Base-by-base conservation (phyloP, 2,797 vertebrate genomes). In the Notolepis coatsorum region DNA sequence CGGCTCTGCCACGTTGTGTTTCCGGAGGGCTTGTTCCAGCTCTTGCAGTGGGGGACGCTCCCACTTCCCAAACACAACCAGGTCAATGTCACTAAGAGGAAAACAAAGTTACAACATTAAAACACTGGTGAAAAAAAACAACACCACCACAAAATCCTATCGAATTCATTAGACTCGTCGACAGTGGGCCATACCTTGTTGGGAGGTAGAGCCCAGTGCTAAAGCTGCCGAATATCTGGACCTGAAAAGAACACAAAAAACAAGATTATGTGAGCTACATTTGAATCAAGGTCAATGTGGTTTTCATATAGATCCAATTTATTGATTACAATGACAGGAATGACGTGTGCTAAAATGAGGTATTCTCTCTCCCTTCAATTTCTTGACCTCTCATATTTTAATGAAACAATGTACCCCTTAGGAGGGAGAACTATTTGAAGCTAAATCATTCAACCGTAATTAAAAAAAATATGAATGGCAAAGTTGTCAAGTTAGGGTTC, bases 11-110 rank as follows among this genome's bases (percentile, higher is more conserved):
- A 99, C 96, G 0, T 93, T 95, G 84, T 95, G 95, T 89, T 96
- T 96, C 64, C 95, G 93, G 47, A 99, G 93, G 48, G 96, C 97
- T 80, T 99, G 96, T 79, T 99, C 97, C 73, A 99, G 71, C 55
- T 95, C 92, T 73, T 97, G 97, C 48, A 99, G 84, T 2, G 97
- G 97, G 18, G 96, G 96, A 3, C 95, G 93, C 46, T 97, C 96
- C 97, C 97, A 99, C 71, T 97, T 98, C 47, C 97, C 97, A 81
- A 98, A 98, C 81, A 99, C 97, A 82, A 99, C 97, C 74, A 99
- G 90, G 85, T 99, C 97, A 38, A 99, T 98, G 92, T 99, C 97
- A 84, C 97, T 99, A 64, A 57, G 28, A 71, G 31, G 25, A 25
- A 70, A 71, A 69, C 38, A 37, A 15, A 30, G 5, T 3, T 8